Evolutionary conservation across 2,888 invertebrate species (phyloP).

Genomic region (Ctenicera cuprea): DNA sequence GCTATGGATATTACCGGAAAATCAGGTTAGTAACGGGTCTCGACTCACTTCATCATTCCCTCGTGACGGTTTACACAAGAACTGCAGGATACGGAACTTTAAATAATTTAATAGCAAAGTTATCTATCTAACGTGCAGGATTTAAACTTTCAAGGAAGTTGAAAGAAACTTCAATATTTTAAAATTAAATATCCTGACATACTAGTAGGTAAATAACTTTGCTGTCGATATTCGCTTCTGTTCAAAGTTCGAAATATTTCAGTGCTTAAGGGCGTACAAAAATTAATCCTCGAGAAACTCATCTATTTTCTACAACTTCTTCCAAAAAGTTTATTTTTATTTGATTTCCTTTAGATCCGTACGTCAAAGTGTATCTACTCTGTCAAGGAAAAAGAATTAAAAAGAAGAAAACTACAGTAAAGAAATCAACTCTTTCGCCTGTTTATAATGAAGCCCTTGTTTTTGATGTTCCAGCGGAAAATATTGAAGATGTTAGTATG

Average conservation of each 20-base stretch:
- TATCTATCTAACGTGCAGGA: neutral
- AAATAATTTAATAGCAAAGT: conserved; percentile 1
- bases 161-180: neutral
- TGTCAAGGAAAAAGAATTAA: conserved; percentile 93
- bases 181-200: conserved; percentile 16
- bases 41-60: neutral
- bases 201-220: neutral
- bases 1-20: conserved; percentile 96
- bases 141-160: neutral
- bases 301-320: neutral
- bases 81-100: neutral
- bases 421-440: conserved; percentile 89
- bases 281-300: neutral
- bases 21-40: conserved; percentile 78
- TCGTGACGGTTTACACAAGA: conserved; percentile 1
- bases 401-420: conserved; percentile 94
- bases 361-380: conserved; percentile 93
- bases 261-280: neutral
- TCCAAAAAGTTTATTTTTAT: conserved; percentile 19
- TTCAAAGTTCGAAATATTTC: neutral
- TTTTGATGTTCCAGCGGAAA: conserved; percentile 91
- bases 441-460: conserved; percentile 96
- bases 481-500: conserved; percentile 87
- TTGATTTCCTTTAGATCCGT: conserved; percentile 84
- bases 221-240: neutral